Conservation (phyloP, 2,113 vertebrate genomes). For the Stictonetta naevosa region DNA sequence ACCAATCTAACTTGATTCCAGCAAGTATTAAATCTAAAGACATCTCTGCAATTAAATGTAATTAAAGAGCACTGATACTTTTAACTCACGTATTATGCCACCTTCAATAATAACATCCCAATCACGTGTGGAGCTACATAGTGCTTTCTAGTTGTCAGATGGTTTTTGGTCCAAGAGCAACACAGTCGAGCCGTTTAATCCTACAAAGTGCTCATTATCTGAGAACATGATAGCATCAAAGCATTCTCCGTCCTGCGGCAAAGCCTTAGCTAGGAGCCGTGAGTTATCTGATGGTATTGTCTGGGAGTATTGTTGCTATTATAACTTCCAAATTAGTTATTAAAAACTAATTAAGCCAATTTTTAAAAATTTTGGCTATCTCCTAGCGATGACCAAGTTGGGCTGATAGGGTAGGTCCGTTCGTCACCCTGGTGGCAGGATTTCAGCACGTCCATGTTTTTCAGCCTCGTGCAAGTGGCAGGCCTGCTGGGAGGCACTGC, state of each 20-base stretch:
- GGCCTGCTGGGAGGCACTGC: not conserved
- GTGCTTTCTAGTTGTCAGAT: slow-evolving; percentile 22
- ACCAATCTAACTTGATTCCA: slow-evolving; percentile 38
- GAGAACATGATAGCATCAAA: slow-evolving; percentile 65
- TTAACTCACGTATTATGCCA: not conserved
- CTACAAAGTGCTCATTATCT: slow-evolving; percentile 63
- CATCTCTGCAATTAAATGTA: slow-evolving; percentile 1
- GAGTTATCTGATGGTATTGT: slow-evolving; percentile 20
- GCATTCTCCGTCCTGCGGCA: slow-evolving; percentile 50
- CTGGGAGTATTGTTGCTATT: slow-evolving; percentile 32
- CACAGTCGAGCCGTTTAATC: slow-evolving; percentile 55
- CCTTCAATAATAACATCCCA: slow-evolving; percentile 40
- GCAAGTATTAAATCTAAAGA: slow-evolving; percentile 37
- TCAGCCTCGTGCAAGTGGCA: not conserved
- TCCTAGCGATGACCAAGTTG: not conserved
- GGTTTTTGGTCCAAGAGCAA: slow-evolving; percentile 54
- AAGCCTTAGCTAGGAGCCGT: slow-evolving; percentile 5
- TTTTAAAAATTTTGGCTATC: not conserved
- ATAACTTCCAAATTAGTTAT: slow-evolving; percentile 42
- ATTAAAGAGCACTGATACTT: not conserved
- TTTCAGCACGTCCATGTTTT: not conserved
- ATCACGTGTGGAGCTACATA: slow-evolving; percentile 37
- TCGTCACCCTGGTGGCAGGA: not conserved
- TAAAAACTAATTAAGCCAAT: slow-evolving; percentile 39
- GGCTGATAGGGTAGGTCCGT: not conserved